These are phyloP conservation scores for Celastrina argiolus DNA, from an alignment of 2,888 invertebrate genomes.

Conservation along the genomic window DNA sequence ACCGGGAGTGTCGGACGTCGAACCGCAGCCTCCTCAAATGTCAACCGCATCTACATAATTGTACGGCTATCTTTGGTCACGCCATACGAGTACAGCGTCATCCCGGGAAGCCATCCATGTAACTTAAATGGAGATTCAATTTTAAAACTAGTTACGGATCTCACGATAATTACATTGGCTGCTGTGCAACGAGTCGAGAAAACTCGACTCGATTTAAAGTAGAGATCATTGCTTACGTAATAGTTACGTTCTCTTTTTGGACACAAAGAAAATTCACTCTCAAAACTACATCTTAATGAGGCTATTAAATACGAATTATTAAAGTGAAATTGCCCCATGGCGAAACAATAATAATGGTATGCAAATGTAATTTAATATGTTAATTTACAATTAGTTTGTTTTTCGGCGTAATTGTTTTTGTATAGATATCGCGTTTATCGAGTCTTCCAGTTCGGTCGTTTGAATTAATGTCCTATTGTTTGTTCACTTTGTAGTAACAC, in stretches of 20 bases:
- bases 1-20: too few relatives aligned
- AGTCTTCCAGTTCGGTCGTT: neutral
- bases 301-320: neutral
- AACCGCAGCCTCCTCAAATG: slow-evolving; percentile 50
- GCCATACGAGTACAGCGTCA: slow-evolving; percentile 42
- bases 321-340: slow-evolving; percentile 8
- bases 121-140: slow-evolving; percentile 34
- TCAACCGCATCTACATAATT: slow-evolving; percentile 62
- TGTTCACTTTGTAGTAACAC: neutral
- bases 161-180: slow-evolving; percentile 19
- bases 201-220: slow-evolving; percentile 20
- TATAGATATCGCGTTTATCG: slow-evolving; percentile 3
- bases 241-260: slow-evolving; percentile 11
- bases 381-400: neutral
- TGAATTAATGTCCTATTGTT: neutral
- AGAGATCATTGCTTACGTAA: slow-evolving; percentile 16
- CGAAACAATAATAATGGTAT: slow-evolving; percentile 5
- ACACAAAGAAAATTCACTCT: neutral
- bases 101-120: slow-evolving; percentile 39
- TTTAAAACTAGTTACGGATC: slow-evolving; percentile 26
- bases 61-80: slow-evolving; percentile 49
- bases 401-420: slow-evolving; percentile 1
- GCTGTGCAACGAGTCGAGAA: slow-evolving; percentile 31
- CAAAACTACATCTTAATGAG: neutral
- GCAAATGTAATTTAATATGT: slow-evolving; percentile 15